A percentile compares a stretch with the other conserved stretches of the same genome.
Evolutionary conservation across 2,888 invertebrate species (phyloP).

Genomic region (Malthinus flaveolus): DNA sequence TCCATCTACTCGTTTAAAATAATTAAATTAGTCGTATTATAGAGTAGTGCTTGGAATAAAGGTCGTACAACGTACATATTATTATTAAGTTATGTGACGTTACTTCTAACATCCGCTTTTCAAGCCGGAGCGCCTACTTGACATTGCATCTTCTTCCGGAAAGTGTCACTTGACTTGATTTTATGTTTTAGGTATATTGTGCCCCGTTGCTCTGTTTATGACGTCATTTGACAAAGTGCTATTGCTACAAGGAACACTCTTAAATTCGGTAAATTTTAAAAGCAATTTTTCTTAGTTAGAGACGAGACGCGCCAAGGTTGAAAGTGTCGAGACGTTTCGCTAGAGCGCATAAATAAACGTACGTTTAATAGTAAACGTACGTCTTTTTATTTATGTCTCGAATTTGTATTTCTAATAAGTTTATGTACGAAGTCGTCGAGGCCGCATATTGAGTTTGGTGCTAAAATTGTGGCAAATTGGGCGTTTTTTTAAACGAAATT

Average conservation of each 20-base stretch:
- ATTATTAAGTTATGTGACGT: slow-evolving; percentile 9
- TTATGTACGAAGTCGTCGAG: background rate
- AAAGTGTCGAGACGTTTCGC: background rate
- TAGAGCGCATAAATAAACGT: slow-evolving; percentile 4
- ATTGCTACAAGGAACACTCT: slow-evolving; percentile 10
- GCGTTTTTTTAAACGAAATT: too few relatives aligned
- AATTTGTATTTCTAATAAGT: slow-evolving; percentile 10
- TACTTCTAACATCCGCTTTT: slow-evolving; percentile 17
- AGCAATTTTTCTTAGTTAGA: slow-evolving; percentile 2
- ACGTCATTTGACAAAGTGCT: slow-evolving; percentile 29
- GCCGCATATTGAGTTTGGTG: too few relatives aligned
- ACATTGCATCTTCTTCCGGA: slow-evolving; percentile 26
- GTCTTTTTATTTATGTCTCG: slow-evolving; percentile 10
- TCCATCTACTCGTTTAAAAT: too few relatives aligned
- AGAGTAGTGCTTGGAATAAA: too few relatives aligned
- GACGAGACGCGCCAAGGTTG: background rate
- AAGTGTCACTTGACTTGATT: slow-evolving; percentile 29
- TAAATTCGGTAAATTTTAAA: slow-evolving; percentile 8
- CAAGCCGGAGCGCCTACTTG: slow-evolving; percentile 15
- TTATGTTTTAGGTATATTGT: slow-evolving; percentile 32
- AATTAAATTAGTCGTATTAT: too few relatives aligned
- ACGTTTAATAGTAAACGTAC: slow-evolving; percentile 2
- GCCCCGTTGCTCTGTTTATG: slow-evolving; percentile 30
- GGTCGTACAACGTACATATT: background rate
- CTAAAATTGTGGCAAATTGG: too few relatives aligned